phyloP scores from a whole-genome alignment of 2,888 invertebrate genomes.

The Pecten maximus region DNA sequence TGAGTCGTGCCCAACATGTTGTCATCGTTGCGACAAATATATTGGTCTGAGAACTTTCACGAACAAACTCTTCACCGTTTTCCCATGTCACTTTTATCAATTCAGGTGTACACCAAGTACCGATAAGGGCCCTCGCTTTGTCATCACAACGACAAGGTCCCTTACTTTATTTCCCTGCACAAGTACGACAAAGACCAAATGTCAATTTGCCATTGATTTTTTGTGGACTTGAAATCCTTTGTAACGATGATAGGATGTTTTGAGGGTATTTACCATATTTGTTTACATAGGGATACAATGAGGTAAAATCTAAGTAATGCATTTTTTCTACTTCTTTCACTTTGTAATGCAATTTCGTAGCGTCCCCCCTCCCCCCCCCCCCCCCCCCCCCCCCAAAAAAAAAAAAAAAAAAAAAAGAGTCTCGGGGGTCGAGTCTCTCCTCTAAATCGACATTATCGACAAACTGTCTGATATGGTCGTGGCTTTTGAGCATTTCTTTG shows the following conservation, averaged over 20 bases:
- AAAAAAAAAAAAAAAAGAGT: too few species aligned
- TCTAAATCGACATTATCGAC: neutral
- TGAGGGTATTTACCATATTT: too few species aligned
- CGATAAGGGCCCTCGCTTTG: slow-evolving; percentile 67
- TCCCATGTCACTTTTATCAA: too few species aligned
- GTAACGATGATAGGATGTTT: too few species aligned
- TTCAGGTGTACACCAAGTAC: slow-evolving; percentile 80
- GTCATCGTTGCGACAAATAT: too few species aligned
- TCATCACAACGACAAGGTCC: slow-evolving; percentile 72
- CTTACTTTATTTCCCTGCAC: slow-evolving; percentile 62
- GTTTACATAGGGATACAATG: neutral
- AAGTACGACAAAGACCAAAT: slow-evolving; percentile 78
- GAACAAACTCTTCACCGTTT: too few species aligned
- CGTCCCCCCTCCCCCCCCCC: slow-evolving; percentile 39
- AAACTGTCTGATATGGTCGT: neutral
- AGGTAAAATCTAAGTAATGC: neutral
- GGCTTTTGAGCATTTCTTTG: neutral
- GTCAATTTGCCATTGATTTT: too few species aligned
- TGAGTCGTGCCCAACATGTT: too few species aligned
- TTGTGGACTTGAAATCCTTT: too few species aligned
- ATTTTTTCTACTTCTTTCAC: neutral
- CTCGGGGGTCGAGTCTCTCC: slow-evolving; percentile 34
- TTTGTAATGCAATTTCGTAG: neutral
- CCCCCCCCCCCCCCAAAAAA: too few species aligned
- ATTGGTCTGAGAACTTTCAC: too few species aligned